Percentiles rank a stretch among this genome's conserved stretches.
Conservation (phyloP, 2,113 vertebrate genomes). For the Chlamydotis undulata region DNA sequence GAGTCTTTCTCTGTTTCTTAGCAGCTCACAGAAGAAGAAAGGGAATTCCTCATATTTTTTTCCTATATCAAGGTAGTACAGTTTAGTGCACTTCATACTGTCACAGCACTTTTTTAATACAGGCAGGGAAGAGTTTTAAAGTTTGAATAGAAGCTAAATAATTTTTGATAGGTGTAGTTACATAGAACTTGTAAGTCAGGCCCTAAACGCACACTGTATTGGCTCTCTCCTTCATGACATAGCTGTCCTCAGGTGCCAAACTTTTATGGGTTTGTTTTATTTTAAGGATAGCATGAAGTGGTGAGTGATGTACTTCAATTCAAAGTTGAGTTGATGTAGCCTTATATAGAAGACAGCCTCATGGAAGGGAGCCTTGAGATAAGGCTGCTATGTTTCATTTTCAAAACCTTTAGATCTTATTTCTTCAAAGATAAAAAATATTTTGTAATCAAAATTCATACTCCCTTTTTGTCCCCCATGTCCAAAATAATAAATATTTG, state of each 20-base stretch:
- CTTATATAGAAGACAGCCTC: constrained; percentile 76
- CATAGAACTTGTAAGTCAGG: constrained; percentile 46
- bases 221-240: constrained; percentile 54
- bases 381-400: constrained; percentile 23
- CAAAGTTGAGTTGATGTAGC: constrained; percentile 62
- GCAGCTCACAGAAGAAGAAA: constrained; percentile 66
- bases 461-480: background rate
- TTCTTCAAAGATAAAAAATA: background rate
- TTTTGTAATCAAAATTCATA: constrained; percentile 25
- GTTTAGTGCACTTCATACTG: constrained; percentile 70
- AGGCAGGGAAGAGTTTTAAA: constrained; percentile 69
- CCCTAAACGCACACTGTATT: constrained; percentile 51
- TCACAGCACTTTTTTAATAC: constrained; percentile 73
- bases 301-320: constrained; percentile 42
- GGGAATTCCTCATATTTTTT: constrained; percentile 65
- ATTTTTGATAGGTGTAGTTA: constrained; percentile 62
- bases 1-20: constrained; percentile 65
- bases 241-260: constrained; percentile 81
- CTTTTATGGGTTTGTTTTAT: constrained; percentile 34
- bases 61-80: constrained; percentile 53
- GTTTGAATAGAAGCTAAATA: constrained; percentile 57
- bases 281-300: constrained; percentile 67
- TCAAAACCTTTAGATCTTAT: background rate
- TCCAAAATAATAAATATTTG: background rate
- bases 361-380: constrained; percentile 60